phyloP scores from a whole-genome alignment of 1,140 invertebrate genomes.

The Onthophagus taurus region DNA sequence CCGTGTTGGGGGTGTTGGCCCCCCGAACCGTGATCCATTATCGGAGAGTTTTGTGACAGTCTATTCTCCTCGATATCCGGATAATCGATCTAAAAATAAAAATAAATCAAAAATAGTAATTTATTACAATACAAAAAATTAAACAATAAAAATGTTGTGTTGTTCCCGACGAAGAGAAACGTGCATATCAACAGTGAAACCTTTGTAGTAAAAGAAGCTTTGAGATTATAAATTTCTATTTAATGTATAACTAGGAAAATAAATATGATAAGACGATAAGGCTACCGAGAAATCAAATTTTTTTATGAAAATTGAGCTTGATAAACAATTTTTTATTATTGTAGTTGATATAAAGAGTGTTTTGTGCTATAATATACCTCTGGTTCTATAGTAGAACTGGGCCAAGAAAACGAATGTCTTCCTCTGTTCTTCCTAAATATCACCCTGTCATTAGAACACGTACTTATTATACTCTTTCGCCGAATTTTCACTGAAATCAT shows the following conservation, averaged over 20 bases:
- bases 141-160: no score
- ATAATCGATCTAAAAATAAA: conserved; percentile 65
- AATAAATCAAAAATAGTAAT: conserved; percentile 14
- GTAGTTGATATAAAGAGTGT: neutral
- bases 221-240: neutral
- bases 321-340: neutral
- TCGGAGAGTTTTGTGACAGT: conserved; percentile 29
- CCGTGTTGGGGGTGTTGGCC: conserved; percentile 26
- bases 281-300: neutral
- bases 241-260: neutral
- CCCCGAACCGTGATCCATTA: conserved; percentile 41
- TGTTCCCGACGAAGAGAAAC: no score
- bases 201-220: neutral
- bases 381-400: conserved; percentile 19
- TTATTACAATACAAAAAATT: neutral
- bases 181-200: neutral
- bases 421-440: conserved; percentile 20
- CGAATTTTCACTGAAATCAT: conserved; percentile 20
- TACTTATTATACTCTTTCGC: conserved; percentile 10
- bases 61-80: conserved; percentile 57
- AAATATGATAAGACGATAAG: neutral
- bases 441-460: conserved; percentile 17
- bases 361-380: conserved; percentile 18
- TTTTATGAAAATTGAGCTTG: neutral
- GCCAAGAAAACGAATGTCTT: conserved; percentile 31